A percentile compares a stretch with the other conserved stretches of the same genome.
Evolutionary conservation across 2,888 invertebrate species (phyloP).

Genomic region (Biston stratarius): DNA sequence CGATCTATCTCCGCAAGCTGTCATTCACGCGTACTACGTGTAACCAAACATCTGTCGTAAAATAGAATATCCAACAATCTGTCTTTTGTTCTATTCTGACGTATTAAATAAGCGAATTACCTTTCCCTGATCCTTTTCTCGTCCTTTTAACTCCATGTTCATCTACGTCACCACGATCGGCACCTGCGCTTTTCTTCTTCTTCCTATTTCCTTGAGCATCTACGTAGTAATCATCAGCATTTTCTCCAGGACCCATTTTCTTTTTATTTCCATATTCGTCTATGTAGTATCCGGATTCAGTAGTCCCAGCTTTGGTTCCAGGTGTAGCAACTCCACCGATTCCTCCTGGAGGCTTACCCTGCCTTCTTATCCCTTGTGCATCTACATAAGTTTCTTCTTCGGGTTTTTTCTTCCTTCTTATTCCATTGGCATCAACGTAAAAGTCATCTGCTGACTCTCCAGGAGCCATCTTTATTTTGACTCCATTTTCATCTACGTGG

Average conservation of each 20-base stretch:
- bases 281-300: slow-evolving; percentile 1
- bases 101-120: slow-evolving; percentile 9
- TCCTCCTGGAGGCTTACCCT: background rate
- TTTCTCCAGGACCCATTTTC: slow-evolving; percentile 1
- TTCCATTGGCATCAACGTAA: slow-evolving; percentile 27
- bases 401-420: slow-evolving; percentile 1
- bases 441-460: background rate
- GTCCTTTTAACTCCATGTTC: slow-evolving; percentile 5
- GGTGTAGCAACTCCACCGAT: background rate
- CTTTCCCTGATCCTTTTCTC: slow-evolving; percentile 12
- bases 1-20: too few relatives aligned
- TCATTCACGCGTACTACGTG: too few relatives aligned
- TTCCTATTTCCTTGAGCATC: slow-evolving; percentile 2
- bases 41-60: background rate
- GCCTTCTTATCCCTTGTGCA: slow-evolving; percentile 1
- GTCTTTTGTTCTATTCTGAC: background rate
- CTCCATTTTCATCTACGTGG: slow-evolving; percentile 7
- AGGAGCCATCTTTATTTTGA: background rate
- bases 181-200: background rate
- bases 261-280: slow-evolving; percentile 1
- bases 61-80: background rate
- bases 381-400: slow-evolving; percentile 2
- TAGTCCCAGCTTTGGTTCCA: background rate
- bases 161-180: background rate
- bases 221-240: background rate